These are phyloP conservation scores for Papilio gigon DNA, from an alignment of 2,888 invertebrate species.

Conservation along the genomic window DNA sequence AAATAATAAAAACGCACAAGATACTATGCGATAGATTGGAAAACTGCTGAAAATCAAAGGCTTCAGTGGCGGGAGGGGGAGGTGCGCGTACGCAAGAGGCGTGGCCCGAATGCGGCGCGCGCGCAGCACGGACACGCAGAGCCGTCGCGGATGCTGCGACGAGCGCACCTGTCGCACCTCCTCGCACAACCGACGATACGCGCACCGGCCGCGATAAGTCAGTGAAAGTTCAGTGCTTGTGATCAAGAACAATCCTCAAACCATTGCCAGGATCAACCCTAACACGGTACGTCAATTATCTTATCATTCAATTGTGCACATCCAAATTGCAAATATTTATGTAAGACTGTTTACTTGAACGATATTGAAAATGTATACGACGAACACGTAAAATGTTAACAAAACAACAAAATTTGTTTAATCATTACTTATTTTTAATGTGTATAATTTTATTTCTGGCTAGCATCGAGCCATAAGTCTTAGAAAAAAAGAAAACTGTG, in stretches of 20 bases:
- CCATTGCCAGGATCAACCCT: slow-evolving; percentile 68
- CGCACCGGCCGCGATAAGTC: slow-evolving; percentile 57
- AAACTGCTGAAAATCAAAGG: slow-evolving; percentile 62
- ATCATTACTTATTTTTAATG: background rate
- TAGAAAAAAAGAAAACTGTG: background rate
- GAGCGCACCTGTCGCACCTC: slow-evolving; percentile 67
- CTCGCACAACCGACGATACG: slow-evolving; percentile 51
- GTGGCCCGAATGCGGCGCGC: slow-evolving; percentile 49
- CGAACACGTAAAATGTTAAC: slow-evolving; percentile 9
- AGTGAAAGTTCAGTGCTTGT: slow-evolving; percentile 72
- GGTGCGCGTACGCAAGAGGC: slow-evolving; percentile 73
- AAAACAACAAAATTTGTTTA: background rate
- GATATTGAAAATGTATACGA: slow-evolving; percentile 29
- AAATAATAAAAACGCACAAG: slow-evolving; percentile 14
- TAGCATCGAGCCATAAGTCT: background rate
- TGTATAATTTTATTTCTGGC: background rate
- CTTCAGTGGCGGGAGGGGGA: slow-evolving; percentile 69
- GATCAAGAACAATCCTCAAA: slow-evolving; percentile 50
- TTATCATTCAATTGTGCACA: slow-evolving; percentile 58
- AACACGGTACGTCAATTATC: slow-evolving; percentile 71
- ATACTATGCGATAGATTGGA: slow-evolving; percentile 45
- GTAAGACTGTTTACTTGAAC: slow-evolving; percentile 37
- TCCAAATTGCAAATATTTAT: slow-evolving; percentile 63
- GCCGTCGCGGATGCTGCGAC: slow-evolving; percentile 76
- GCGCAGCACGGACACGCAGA: slow-evolving; percentile 73